Percentiles rank a stretch among this genome's conserved stretches.
phyloP scores from a whole-genome alignment of 2,113 vertebrate genomes.

The Tragelaphus buxtoni region DNA sequence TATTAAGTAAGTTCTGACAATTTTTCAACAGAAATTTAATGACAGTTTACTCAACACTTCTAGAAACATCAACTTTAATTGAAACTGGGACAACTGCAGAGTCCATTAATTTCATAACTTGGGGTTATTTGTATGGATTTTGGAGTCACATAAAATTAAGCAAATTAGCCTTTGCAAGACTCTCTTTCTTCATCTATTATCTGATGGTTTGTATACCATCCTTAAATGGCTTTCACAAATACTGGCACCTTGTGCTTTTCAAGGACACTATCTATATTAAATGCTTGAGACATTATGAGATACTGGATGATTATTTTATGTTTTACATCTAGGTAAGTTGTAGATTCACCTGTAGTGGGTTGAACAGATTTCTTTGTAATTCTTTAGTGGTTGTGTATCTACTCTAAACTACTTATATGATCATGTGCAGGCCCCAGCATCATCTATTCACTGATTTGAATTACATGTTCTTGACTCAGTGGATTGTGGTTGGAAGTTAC shows the following conservation, averaged over 20 bases:
- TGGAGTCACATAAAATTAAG: background rate
- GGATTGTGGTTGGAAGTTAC: background rate
- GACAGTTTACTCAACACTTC: background rate
- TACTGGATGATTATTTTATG: background rate
- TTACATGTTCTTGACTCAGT: background rate
- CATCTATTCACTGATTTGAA: background rate
- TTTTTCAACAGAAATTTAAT: background rate
- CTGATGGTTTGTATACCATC: background rate
- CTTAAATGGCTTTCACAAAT: background rate
- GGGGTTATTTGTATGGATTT: background rate
- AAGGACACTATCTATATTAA: background rate
- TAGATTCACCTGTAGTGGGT: background rate
- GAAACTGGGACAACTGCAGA: background rate
- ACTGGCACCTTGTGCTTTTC: background rate
- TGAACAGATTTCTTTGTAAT: background rate
- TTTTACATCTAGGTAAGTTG: background rate
- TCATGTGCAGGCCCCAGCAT: background rate
- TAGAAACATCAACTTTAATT: background rate
- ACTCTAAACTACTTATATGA: background rate
- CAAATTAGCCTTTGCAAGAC: background rate
- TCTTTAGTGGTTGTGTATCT: background rate
- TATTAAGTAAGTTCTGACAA: constrained; percentile 6
- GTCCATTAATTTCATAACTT: background rate
- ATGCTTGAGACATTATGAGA: background rate
- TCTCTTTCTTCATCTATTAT: background rate